Percentiles rank a stretch among this genome's conserved stretches.
These are phyloP conservation scores for Rhabdophis nuchalis DNA, from an alignment of 2,797 vertebrate species.

Conservation along the genomic window DNA sequence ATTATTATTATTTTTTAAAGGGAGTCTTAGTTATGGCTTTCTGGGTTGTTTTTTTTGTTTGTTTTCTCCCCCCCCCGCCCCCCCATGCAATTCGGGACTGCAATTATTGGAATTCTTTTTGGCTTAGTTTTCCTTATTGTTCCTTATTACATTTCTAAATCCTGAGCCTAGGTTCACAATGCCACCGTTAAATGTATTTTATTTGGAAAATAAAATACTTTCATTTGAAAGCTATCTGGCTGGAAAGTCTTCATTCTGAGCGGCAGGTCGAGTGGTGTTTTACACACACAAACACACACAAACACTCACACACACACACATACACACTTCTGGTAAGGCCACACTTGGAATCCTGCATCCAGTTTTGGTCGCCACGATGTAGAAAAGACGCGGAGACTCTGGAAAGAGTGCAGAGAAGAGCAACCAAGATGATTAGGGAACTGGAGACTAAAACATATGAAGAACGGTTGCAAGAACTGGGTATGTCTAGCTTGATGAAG, in stretches of 20 bases:
- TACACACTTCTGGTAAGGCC: too few species aligned
- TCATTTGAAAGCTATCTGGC: slow-evolving; percentile 17
- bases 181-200: slow-evolving; percentile 19
- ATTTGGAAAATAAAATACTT: slow-evolving; percentile 31
- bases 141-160: neutral
- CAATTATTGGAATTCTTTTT: neutral
- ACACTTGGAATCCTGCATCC: too few species aligned
- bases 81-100: neutral
- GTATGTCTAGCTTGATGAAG: too few species aligned
- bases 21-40: neutral
- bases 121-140: too few species aligned
- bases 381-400: too few species aligned
- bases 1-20: neutral
- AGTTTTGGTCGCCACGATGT: too few species aligned
- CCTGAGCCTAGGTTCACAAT: neutral
- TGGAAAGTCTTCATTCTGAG: neutral
- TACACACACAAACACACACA: neutral
- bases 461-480: too few species aligned
- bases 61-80: fast-evolving
- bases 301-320: neutral
- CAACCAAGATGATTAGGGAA: too few species aligned
- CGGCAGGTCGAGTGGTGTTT: neutral
- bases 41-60: neutral
- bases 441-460: too few species aligned
- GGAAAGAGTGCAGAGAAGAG: too few species aligned